A percentile compares a stretch with the other conserved stretches of the same genome.
Conservation (phyloP, 2,113 vertebrate species). For the Mobula birostris region DNA sequence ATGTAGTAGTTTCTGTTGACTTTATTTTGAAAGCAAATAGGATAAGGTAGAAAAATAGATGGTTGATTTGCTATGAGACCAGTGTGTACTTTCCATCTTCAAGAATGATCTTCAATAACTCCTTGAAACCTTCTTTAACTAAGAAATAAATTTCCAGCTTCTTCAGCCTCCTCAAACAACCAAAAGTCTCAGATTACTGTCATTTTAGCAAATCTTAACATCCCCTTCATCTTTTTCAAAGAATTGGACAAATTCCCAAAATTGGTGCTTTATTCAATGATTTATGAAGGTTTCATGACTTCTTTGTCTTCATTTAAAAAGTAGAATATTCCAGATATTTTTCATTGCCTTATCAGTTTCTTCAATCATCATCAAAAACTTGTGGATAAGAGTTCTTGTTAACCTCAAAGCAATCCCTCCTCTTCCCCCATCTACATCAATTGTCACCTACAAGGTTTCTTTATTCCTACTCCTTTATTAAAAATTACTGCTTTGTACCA, state of each 20-base stretch:
- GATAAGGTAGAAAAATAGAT: no score
- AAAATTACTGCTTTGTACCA: no score
- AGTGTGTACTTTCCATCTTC: no score
- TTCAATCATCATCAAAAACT: background rate
- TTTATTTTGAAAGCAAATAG: no score
- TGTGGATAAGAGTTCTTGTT: background rate
- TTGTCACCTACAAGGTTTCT: background rate
- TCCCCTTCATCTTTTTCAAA: background rate
- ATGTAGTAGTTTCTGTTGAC: no score
- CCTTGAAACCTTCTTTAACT: background rate
- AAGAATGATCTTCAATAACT: no score
- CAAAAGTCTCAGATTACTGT: background rate
- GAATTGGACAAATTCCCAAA: background rate
- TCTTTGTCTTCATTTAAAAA: background rate
- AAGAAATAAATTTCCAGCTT: background rate
- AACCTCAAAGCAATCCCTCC: no score
- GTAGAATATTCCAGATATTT: background rate
- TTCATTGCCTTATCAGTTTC: background rate
- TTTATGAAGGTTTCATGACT: background rate
- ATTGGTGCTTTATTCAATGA: background rate
- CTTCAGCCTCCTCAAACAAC: background rate
- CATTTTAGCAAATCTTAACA: slow-evolving; percentile 43
- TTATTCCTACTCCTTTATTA: background rate
- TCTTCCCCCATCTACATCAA: no score
- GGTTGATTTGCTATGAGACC: no score